These are phyloP conservation scores for Andrena haemorrhoa DNA, from an alignment of 2,888 invertebrate species.

Conservation along the genomic window DNA sequence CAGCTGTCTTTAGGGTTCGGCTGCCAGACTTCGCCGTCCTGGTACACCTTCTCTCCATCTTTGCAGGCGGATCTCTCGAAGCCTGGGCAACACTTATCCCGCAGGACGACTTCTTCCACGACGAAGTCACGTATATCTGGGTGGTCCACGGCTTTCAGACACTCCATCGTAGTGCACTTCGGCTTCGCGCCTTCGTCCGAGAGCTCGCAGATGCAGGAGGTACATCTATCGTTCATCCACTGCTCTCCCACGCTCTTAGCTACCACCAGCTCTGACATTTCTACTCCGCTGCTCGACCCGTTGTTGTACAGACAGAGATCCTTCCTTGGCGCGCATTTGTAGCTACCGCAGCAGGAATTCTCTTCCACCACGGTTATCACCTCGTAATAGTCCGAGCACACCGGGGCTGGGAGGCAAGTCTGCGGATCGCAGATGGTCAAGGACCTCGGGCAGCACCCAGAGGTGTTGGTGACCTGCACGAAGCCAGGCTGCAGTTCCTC, in stretches of 20 bases:
- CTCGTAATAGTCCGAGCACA: constrained; percentile 88
- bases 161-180: constrained; percentile 86
- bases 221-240: constrained; percentile 91
- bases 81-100: constrained; percentile 89
- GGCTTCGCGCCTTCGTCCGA: constrained; percentile 79
- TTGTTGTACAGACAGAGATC: constrained; percentile 89
- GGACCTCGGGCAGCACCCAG: constrained; percentile 90
- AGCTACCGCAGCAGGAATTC: constrained; percentile 89
- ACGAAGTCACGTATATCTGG: constrained; percentile 86
- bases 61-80: constrained; percentile 87
- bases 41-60: constrained; percentile 79
- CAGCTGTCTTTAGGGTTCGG: constrained; percentile 76
- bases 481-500: constrained; percentile 88
- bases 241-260: constrained; percentile 84
- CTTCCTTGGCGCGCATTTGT: constrained; percentile 88
- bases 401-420: constrained; percentile 87
- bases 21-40: constrained; percentile 78
- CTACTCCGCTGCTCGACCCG: constrained; percentile 84
- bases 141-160: constrained; percentile 84
- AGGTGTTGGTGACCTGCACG: constrained; percentile 86
- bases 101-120: constrained; percentile 86
- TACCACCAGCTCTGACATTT: constrained; percentile 31
- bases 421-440: constrained; percentile 88
- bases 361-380: constrained; percentile 78
- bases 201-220: constrained; percentile 87